A percentile compares a stretch with the other conserved stretches of the same genome.
Evolutionary conservation across 2,888 invertebrate species (phyloP).

Genomic region (Agrotis puta): DNA sequence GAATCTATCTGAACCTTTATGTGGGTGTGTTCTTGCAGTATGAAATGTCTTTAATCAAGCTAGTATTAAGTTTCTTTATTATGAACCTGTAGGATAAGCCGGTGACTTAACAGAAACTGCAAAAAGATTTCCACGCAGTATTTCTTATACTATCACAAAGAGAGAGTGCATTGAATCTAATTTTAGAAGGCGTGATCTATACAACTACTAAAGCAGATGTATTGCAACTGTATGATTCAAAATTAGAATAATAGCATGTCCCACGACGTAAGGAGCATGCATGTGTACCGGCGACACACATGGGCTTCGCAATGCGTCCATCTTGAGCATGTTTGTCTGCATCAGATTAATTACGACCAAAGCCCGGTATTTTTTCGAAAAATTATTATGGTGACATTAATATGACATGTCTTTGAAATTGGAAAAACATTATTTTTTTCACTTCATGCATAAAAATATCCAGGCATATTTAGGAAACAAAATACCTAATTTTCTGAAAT

Average conservation of each 20-base stretch:
- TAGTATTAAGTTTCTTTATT: conserved; percentile 1
- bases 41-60: background rate
- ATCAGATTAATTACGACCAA: conserved; percentile 30
- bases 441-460: conserved; percentile 13
- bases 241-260: conserved; percentile 83
- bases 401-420: conserved; percentile 62
- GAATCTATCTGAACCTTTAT: background rate
- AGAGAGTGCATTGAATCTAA: conserved; percentile 78
- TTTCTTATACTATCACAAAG: conserved; percentile 71
- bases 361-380: conserved; percentile 24
- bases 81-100: background rate
- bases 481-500: conserved; percentile 12
- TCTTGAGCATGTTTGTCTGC: conserved; percentile 75
- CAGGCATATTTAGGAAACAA: conserved; percentile 25
- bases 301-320: conserved; percentile 80
- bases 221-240: conserved; percentile 76
- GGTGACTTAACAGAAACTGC: conserved; percentile 39
- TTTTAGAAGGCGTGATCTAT: conserved; percentile 79
- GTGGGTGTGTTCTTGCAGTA: conserved; percentile 1
- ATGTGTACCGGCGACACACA: conserved; percentile 75
- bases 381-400: conserved; percentile 44
- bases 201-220: conserved; percentile 71
- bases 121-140: conserved; percentile 36
- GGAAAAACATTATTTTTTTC: conserved; percentile 52
- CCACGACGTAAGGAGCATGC: conserved; percentile 69